Percentiles rank a stretch among this genome's conserved stretches.
These are phyloP conservation scores for Leucophenga varia DNA, from an alignment of 1,140 invertebrate genomes.

Conservation along the genomic window DNA sequence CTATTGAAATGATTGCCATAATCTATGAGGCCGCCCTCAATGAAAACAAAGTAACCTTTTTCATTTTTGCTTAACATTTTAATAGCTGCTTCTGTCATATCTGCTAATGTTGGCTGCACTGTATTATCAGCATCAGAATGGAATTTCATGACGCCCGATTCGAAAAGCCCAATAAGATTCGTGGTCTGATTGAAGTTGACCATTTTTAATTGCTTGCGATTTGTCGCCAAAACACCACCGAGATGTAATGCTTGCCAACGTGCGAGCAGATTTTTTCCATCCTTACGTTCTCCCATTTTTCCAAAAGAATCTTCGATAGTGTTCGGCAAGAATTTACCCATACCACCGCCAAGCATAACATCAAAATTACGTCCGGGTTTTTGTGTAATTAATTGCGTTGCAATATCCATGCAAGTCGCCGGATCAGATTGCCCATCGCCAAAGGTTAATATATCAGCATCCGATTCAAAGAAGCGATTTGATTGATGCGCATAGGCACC, in stretches of 20 bases:
- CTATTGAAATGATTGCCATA: conserved; percentile 63
- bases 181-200: conserved; percentile 36
- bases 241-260: conserved; percentile 56
- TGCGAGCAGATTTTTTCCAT: conserved; percentile 58
- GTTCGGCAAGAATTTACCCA: conserved; percentile 62
- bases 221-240: conserved; percentile 63
- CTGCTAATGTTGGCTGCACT: conserved; percentile 66
- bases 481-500: conserved; percentile 61
- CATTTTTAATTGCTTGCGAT: conserved; percentile 58
- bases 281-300: conserved; percentile 58
- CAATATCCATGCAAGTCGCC: conserved; percentile 60
- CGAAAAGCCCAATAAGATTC: conserved; percentile 58
- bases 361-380: conserved; percentile 61
- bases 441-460: conserved; percentile 61
- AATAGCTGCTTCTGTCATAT: conserved; percentile 81
- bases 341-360: conserved; percentile 71
- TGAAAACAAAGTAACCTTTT: conserved; percentile 70
- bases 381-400: conserved; percentile 67
- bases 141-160: conserved; percentile 58
- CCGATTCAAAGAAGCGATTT: conserved; percentile 77
- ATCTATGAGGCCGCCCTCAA: conserved; percentile 70
- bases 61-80: conserved; percentile 68
- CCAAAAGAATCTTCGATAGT: conserved; percentile 58
- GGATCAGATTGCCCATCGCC: conserved; percentile 36
- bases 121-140: conserved; percentile 59